Evolutionary conservation across 1,140 invertebrate species (phyloP).

Genomic region (Oreohelix idahoensis): DNA sequence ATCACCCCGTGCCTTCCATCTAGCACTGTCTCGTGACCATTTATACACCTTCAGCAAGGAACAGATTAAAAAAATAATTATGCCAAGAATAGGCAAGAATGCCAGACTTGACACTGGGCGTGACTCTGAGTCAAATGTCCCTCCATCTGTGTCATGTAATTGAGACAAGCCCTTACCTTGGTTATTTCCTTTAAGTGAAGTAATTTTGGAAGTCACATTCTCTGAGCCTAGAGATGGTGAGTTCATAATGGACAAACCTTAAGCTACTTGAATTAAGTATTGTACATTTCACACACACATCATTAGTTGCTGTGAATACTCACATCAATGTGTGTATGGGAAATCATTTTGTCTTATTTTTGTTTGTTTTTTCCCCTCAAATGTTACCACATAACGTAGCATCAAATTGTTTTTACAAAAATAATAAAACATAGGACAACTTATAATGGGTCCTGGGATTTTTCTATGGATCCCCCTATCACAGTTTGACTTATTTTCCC

Average conservation of each 20-base stretch:
- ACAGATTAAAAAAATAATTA: slow-evolving; percentile 43
- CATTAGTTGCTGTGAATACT: too few relatives aligned
- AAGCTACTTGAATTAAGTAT: not conserved
- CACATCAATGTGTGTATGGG: too few relatives aligned
- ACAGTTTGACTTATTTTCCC: too few relatives aligned
- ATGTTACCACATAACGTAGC: too few relatives aligned
- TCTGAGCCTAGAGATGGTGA: not conserved
- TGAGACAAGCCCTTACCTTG: not conserved
- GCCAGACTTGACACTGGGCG: slow-evolving; percentile 34
- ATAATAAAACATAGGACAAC: too few relatives aligned
- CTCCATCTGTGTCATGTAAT: not conserved
- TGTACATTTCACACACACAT: not conserved
- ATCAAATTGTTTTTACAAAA: too few relatives aligned
- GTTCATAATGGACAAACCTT: not conserved
- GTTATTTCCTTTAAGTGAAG: not conserved
- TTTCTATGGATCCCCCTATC: too few relatives aligned
- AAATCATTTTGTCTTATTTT: too few relatives aligned
- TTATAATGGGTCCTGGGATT: too few relatives aligned
- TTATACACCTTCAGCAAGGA: slow-evolving; percentile 43
- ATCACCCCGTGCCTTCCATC: slow-evolving; percentile 39
- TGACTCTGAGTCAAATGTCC: not conserved
- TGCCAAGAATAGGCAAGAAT: slow-evolving; percentile 44
- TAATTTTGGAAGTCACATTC: not conserved
- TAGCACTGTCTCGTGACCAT: slow-evolving; percentile 44
- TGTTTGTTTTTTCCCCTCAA: too few relatives aligned